Evolutionary conservation across 2,888 invertebrate species (phyloP), one percentile per base, ranked within the genome.

Genomic region (Agrotis ipsilon): DNA sequence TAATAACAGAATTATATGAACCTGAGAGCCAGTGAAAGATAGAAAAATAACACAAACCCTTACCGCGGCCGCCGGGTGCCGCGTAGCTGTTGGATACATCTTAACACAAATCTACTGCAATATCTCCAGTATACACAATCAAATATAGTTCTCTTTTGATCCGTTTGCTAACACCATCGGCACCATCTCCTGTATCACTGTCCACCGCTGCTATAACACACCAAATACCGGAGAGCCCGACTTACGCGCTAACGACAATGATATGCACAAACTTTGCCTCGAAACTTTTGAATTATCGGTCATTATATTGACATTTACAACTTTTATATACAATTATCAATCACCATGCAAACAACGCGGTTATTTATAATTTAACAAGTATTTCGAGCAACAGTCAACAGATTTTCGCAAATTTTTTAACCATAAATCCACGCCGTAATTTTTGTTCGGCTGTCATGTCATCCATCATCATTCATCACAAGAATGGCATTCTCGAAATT

Each of bases 71-170:
- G 97, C 97, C 94, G 98, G 97, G 96, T 98, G 98, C 96, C 98
- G 97, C 94, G 97, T 97, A 94, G 97, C 97, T 92, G 97, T 97
- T 92, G 98, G 97, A 96, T 98, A 98, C 98, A 98, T 98, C 91
- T 86, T 92, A 88, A 85, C 86, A 72, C 82, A 82, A 84, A 74
- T 81, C 75, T 85, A 82, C 66, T 74, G 71, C 72, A 74, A 81
- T 78, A 81, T 76, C 78, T 85, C 70, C 74, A 86, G 72, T 86
- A 81, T 76, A 88, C 81, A 90, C 88, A 88, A 92, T 93, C 91
- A 94, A 93, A 93, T 92, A 91, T 87, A 90, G 89, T 91, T 91
- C 75, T 92, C 92, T 92, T 91, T 94, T 73, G 89, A 93, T 91
- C 90, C 92, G 89, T 89, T 90, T 85, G 85, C 85, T 87, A 90